Evolutionary conservation across 2,113 vertebrate genomes (phyloP).

Genomic region (Syngnathus floridae): DNA sequence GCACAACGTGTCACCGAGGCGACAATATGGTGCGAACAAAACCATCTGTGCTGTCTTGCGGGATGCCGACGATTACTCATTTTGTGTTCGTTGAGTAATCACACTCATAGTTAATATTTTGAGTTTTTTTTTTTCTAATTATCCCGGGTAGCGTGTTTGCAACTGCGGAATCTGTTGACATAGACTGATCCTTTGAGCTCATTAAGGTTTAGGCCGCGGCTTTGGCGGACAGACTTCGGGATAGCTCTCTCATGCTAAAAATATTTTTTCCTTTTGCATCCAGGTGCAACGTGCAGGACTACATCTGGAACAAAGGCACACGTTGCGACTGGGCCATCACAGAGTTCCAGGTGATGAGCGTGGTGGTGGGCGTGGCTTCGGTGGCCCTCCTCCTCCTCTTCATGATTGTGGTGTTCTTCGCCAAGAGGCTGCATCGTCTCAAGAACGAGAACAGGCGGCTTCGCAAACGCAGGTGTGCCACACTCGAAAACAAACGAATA

Average conservation of each 20-base stretch:
- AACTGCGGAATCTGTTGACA: constrained; percentile 1
- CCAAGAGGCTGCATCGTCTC: constrained; percentile 92
- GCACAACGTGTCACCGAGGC: constrained; percentile 3
- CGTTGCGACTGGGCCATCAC: constrained; percentile 91
- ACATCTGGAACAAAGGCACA: constrained; percentile 94
- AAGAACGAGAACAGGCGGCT: constrained; percentile 91
- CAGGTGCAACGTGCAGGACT: constrained; percentile 94
- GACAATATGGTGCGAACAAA: constrained; percentile 21
- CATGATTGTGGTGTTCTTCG: constrained; percentile 96
- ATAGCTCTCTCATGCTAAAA: constrained; percentile 15
- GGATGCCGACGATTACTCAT: constrained; percentile 45
- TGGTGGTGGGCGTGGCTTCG: constrained; percentile 82
- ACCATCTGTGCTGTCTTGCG: constrained; percentile 44
- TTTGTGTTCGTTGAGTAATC: constrained; percentile 39
- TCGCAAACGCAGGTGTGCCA: constrained; percentile 84
- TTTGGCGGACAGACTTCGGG: constrained; percentile 43
- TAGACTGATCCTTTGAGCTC: constrained; percentile 58
- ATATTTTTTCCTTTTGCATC: neutral
- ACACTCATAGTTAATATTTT: neutral
- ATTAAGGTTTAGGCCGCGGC: constrained; percentile 46
- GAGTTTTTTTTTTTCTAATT: too few species aligned
- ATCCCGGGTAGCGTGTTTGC: neutral
- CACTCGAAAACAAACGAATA: too few species aligned
- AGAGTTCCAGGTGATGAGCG: constrained; percentile 94
- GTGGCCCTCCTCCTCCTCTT: constrained; percentile 85